Evolutionary conservation across 2,888 invertebrate species (phyloP), one percentile per base, ranked within the genome.

Genomic region (Sepiola atlantica): DNA sequence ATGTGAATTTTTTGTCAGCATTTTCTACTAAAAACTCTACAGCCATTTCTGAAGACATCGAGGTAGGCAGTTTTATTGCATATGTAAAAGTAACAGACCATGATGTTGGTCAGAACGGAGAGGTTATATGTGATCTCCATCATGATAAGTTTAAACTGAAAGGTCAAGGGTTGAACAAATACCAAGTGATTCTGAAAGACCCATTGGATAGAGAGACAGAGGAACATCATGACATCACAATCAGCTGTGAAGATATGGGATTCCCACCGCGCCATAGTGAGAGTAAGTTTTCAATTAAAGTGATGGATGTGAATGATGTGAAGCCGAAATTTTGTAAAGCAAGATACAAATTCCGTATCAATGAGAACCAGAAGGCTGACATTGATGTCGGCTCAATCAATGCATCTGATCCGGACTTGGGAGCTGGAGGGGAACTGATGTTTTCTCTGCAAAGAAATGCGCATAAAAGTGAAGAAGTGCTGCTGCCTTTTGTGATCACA

Each of bases 111-210:
- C 77, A 77, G 77, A 77, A 77, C n/a, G 77, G 77, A n/a, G 77
- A 77, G 16, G 77, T 77, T n/a, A 77, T 77, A 77, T 77, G 77
- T 77, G 77, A 77, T 77, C 77, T 77, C n/a, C 77, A 77, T 77
- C 77, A 77, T 77, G 77, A 77, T 77, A 77, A 77, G 77, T 77
- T 77, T 77, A 77, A 77, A 77, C n/a, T 77, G 77, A 77, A 77
- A 77, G n/a, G 77, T 77, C 77, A 77, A 77, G 77, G 77, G 16
- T 77, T 77, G n/a, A 77, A 77, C n/a, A 77, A 77, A 77, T 77
- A 77, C n/a, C 77, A 77, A 77, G 77, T 77, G n/a, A 77, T 77
- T 77, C n/a, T 77, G 77, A 77, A 77, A 77, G 77, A 77, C 16
- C 77, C 77, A 32, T 77, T 77, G 77, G 77, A 77, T 77, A 77